phyloP scores from a whole-genome alignment of 2,113 vertebrate genomes.

The Bothrops jararaca region DNA sequence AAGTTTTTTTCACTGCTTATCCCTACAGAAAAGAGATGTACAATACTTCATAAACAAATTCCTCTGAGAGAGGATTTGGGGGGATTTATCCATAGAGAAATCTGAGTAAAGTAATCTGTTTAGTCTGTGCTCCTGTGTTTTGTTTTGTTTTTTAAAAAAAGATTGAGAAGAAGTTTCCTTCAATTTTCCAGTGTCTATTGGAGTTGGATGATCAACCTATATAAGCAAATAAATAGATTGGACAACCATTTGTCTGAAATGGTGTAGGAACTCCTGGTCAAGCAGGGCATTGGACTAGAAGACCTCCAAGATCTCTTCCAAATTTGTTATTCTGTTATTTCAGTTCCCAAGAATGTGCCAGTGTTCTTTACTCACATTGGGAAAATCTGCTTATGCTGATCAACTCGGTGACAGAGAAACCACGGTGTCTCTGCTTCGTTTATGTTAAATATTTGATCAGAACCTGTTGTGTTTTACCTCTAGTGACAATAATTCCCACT shows the following conservation, averaged over 20 bases:
- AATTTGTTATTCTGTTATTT: neutral
- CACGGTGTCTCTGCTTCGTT: neutral
- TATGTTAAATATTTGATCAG: neutral
- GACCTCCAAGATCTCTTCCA: neutral
- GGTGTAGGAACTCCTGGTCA: neutral
- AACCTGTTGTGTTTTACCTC: neutral
- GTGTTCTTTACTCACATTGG: neutral
- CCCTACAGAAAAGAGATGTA: neutral
- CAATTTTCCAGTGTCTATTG: neutral
- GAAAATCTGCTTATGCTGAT: neutral
- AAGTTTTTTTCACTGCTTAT: neutral
- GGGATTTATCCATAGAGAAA: neutral
- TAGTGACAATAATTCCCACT: neutral
- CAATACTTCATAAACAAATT: neutral
- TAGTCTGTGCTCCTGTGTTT: neutral
- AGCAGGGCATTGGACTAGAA: neutral
- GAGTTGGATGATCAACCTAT: neutral
- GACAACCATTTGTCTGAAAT: neutral
- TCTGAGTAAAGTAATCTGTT: neutral
- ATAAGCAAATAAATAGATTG: neutral
- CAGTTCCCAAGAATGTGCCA: neutral
- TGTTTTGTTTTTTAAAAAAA: neutral
- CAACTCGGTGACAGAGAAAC: neutral
- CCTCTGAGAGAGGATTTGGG: neutral
- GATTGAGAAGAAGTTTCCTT: neutral